Conservation (phyloP, 2,797 vertebrate species). For the Chelonia mydas region DNA sequence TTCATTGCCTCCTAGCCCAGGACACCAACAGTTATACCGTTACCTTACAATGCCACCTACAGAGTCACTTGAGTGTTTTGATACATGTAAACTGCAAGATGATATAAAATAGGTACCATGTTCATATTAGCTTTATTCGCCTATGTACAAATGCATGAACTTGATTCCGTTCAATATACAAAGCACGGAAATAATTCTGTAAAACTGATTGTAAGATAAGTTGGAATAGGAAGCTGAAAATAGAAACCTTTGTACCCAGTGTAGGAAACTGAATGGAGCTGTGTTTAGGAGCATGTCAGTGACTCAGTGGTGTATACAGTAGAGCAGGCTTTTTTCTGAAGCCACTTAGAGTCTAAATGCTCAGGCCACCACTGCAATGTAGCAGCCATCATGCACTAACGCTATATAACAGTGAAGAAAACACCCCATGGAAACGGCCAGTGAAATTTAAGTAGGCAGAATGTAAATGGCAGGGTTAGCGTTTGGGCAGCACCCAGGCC, state of each 20-base stretch:
- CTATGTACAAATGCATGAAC: neutral
- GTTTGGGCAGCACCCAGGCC: accelerated
- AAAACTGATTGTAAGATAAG: accelerated
- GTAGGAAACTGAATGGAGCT: neutral
- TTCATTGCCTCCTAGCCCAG: accelerated
- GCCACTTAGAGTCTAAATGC: too few species aligned
- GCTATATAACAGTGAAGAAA: neutral
- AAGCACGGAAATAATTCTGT: neutral
- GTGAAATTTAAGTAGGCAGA: neutral
- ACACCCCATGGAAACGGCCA: neutral
- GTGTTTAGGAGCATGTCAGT: accelerated
- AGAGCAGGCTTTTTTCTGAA: neutral
- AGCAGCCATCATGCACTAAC: neutral
- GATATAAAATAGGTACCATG: neutral
- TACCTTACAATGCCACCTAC: neutral
- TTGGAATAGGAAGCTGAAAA: neutral
- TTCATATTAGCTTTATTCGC: neutral
- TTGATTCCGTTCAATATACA: neutral
- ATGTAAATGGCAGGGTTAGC: neutral
- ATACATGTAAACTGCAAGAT: neutral
- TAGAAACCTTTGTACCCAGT: neutral
- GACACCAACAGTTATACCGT: neutral
- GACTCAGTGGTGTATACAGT: neutral
- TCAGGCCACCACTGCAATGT: too few species aligned
- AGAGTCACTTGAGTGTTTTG: neutral